Conservation (phyloP, 2,888 invertebrate genomes). For the Macrosoma leucophasiata region DNA sequence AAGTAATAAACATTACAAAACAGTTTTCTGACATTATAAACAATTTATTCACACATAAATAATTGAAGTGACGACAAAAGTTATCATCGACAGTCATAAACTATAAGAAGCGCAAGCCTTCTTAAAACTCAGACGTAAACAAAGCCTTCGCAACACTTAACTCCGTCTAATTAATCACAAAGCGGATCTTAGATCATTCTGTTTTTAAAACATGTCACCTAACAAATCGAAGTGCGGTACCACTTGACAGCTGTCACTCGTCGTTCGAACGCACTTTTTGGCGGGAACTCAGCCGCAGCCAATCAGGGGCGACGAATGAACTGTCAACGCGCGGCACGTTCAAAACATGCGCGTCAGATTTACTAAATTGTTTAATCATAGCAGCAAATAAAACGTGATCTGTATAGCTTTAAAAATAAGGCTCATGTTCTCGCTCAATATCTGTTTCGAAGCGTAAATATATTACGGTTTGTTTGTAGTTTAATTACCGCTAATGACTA, state of each 20-base stretch:
- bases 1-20: no score
- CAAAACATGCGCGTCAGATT: slow-evolving; percentile 17
- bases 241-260: slow-evolving; percentile 61
- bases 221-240: slow-evolving; percentile 47
- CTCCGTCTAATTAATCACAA: no score
- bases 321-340: slow-evolving; percentile 39
- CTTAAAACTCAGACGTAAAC: no score
- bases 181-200: no score
- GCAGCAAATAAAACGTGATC: slow-evolving; percentile 4
- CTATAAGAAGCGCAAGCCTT: no score
- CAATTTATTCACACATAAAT: no score
- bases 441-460: slow-evolving; percentile 16
- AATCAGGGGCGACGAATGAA: slow-evolving; percentile 62
- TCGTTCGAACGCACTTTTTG: slow-evolving; percentile 44
- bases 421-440: slow-evolving; percentile 16
- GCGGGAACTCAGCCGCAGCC: slow-evolving; percentile 45
- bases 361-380: slow-evolving; percentile 7
- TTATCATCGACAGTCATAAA: no score
- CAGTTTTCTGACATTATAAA: no score
- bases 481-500: slow-evolving; percentile 48
- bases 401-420: slow-evolving; percentile 13
- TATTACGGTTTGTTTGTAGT: slow-evolving; percentile 29
- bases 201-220: slow-evolving; percentile 48
- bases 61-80: no score
- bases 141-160: no score